Conservation (phyloP, 2,888 invertebrate genomes). For the Plagiodera versicolora region DNA sequence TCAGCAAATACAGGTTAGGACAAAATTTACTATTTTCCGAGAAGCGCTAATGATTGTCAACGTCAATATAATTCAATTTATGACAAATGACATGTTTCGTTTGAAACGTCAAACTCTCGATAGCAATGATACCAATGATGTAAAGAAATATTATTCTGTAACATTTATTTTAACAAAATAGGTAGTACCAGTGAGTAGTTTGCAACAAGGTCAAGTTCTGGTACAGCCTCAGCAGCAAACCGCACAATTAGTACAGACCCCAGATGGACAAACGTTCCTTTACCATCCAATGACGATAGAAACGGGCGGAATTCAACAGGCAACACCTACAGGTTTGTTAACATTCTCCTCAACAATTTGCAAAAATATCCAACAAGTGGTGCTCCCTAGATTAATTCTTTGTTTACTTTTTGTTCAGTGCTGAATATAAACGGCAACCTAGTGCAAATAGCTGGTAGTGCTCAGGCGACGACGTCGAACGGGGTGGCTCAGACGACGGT, state of each 20-base stretch:
- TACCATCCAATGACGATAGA: conserved; percentile 77
- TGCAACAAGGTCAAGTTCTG: conserved; percentile 64
- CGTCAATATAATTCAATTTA: too few species aligned
- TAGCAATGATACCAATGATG: too few species aligned
- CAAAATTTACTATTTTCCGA: too few species aligned
- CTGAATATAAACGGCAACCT: conserved; percentile 77
- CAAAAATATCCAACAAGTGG: too few species aligned
- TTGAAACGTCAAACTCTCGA: too few species aligned
- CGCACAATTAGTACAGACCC: conserved; percentile 84
- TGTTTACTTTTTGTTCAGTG: conserved; percentile 61
- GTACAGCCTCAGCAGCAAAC: conserved; percentile 64
- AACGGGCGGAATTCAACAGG: conserved; percentile 58
- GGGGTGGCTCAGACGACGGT: conserved; percentile 48
- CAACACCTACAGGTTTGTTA: conserved; percentile 61
- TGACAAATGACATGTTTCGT: too few species aligned
- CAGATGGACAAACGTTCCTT: conserved; percentile 90
- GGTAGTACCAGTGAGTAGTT: conserved; percentile 68
- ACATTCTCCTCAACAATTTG: too few species aligned
- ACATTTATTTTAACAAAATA: too few species aligned
- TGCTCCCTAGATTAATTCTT: too few species aligned
- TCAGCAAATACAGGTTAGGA: conserved; percentile 67
- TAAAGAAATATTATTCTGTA: too few species aligned
- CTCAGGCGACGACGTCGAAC: conserved; percentile 46
- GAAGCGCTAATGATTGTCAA: too few species aligned
- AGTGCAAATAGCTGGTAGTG: conserved; percentile 65